A percentile compares a stretch with the other conserved stretches of the same genome.
Evolutionary conservation across 2,113 vertebrate species (phyloP).

Genomic region (Eudorcas thomsonii): DNA sequence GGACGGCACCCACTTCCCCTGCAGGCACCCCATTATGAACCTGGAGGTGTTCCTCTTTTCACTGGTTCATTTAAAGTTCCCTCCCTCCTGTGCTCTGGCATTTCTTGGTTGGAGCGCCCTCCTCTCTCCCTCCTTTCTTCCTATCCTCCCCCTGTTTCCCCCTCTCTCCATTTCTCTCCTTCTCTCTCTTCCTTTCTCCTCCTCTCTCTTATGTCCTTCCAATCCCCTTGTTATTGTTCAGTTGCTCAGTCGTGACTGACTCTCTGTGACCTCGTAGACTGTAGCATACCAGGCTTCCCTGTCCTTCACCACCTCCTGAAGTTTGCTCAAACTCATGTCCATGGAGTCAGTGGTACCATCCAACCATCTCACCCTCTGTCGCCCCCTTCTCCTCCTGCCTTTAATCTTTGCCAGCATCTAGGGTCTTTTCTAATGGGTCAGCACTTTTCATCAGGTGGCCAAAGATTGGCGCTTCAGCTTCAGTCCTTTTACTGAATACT

Average conservation of each 20-base stretch:
- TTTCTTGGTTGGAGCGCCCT: background rate
- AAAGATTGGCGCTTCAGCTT: background rate
- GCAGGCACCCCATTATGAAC: rapidly evolving
- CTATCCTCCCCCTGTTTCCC: background rate
- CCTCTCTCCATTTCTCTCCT: background rate
- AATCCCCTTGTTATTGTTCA: background rate
- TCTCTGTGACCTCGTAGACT: background rate
- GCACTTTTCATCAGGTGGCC: background rate
- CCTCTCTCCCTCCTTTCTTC: background rate
- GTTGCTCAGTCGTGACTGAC: background rate
- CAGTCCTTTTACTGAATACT: background rate
- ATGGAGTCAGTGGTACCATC: background rate
- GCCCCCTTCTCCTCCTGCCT: background rate
- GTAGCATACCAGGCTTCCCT: background rate
- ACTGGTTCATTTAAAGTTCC: background rate
- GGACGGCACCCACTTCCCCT: background rate
- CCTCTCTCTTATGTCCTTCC: background rate
- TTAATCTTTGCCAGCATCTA: background rate
- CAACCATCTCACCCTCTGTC: background rate
- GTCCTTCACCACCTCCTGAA: background rate
- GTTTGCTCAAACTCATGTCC: background rate
- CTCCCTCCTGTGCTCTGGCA: background rate
- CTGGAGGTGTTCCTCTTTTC: background rate
- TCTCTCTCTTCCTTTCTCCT: no score
- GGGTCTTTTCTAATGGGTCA: background rate